Conservation (phyloP, 1,140 invertebrate genomes). For the Heliothis subflexa region DNA sequence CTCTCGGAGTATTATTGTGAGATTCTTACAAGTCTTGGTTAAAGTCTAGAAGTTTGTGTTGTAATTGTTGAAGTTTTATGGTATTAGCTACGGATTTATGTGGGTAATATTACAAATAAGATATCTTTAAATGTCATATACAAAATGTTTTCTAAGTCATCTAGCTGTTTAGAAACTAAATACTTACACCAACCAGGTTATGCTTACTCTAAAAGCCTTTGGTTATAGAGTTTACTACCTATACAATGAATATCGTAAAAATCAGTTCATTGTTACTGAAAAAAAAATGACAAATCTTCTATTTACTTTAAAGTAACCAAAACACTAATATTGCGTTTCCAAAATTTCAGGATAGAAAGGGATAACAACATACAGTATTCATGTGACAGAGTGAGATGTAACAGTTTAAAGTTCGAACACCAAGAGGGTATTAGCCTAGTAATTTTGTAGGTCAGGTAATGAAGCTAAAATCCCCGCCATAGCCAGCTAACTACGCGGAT, state of each 20-base stretch:
- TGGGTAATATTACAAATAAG: neutral
- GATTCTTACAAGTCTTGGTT: neutral
- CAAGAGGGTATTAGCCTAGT: conserved; percentile 31
- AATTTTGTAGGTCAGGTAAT: conserved; percentile 31
- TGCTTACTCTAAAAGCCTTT: too few relatives aligned
- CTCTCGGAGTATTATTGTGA: conserved; percentile 9
- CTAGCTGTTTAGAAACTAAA: too few relatives aligned
- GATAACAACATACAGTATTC: neutral
- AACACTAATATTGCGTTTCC: neutral
- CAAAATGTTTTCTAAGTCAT: too few relatives aligned
- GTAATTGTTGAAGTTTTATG: neutral
- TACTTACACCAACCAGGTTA: too few relatives aligned
- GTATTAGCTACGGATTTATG: too few relatives aligned
- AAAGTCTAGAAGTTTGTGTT: neutral
- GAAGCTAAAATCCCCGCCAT: conserved; percentile 13
- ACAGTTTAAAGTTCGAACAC: neutral
- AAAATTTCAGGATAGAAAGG: conserved; percentile 10
- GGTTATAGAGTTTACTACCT: too few relatives aligned
- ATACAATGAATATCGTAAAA: too few relatives aligned
- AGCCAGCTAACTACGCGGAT: neutral
- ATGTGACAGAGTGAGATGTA: neutral
- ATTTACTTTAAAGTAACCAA: too few relatives aligned
- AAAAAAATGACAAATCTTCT: too few relatives aligned
- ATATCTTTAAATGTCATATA: too few relatives aligned
- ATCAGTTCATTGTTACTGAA: too few relatives aligned